phyloP scores from a whole-genome alignment of 2,888 invertebrate species.

The Eupithecia insigniata region DNA sequence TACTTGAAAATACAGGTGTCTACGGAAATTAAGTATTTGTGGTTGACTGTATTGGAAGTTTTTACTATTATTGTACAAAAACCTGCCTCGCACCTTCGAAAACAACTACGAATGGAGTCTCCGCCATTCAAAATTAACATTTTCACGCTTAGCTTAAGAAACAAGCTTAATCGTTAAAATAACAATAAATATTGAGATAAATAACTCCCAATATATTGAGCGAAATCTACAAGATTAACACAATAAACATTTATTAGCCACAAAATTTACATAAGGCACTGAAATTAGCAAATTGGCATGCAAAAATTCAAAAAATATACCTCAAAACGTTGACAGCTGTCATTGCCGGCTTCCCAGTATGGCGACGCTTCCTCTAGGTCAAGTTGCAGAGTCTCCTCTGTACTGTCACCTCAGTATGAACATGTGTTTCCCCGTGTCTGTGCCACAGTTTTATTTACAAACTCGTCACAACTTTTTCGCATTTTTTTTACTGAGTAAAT shows the following conservation, averaged over 20 bases:
- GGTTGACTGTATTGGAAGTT: too few species aligned
- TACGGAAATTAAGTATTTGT: neutral
- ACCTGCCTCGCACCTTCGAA: neutral
- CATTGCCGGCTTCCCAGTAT: slow-evolving; percentile 64
- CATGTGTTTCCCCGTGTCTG: neutral
- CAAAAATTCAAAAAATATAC: slow-evolving; percentile 55
- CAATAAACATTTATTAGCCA: neutral
- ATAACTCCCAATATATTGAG: too few species aligned
- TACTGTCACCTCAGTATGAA: neutral
- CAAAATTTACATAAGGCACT: neutral
- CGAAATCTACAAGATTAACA: neutral
- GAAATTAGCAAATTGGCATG: slow-evolving; percentile 22
- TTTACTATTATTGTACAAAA: too few species aligned
- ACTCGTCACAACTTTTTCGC: neutral
- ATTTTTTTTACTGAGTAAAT: neutral
- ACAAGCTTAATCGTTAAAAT: neutral
- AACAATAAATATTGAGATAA: neutral
- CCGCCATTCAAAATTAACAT: neutral
- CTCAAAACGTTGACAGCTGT: slow-evolving; percentile 55
- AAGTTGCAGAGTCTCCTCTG: slow-evolving; percentile 56
- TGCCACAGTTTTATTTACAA: neutral
- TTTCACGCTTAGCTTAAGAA: neutral
- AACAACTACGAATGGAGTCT: neutral
- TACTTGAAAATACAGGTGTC: too few species aligned
- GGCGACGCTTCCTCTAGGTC: slow-evolving; percentile 67